phyloP scores from a whole-genome alignment of 2,888 invertebrate species.

The Lasius fuliginosus region DNA sequence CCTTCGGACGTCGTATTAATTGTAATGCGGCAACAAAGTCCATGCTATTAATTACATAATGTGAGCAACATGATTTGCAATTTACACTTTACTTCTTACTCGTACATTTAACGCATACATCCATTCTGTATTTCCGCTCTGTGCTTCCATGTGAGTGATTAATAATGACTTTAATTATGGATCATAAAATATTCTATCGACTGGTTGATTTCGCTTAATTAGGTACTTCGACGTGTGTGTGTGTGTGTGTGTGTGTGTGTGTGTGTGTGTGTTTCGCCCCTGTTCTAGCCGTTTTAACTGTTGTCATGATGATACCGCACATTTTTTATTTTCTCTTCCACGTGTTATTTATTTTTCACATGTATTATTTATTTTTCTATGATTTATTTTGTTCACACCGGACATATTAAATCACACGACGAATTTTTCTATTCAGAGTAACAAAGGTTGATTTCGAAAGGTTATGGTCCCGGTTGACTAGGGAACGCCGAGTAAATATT shows the following conservation, averaged over 20 bases:
- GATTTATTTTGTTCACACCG: not conserved
- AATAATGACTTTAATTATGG: slow-evolving; percentile 55
- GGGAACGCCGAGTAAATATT: slow-evolving; percentile 80
- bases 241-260: not conserved
- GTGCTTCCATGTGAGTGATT: slow-evolving; percentile 42
- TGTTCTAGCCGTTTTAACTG: not conserved
- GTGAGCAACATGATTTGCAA: slow-evolving; percentile 15
- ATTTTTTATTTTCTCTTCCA: not conserved
- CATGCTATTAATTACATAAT: slow-evolving; percentile 19
- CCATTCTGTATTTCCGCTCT: slow-evolving; percentile 13
- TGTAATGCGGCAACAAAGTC: not conserved
- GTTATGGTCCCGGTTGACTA: slow-evolving; percentile 11
- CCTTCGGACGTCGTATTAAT: not conserved
- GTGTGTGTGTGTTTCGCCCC: not conserved
- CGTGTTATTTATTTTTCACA: not conserved
- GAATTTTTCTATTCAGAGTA: slow-evolving; percentile 10
- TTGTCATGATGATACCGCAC: not conserved
- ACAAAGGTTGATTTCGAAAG: slow-evolving; percentile 36
- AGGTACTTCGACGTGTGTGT: not conserved
- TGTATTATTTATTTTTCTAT: not conserved
- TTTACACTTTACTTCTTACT: not conserved
- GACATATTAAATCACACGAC: slow-evolving; percentile 58
- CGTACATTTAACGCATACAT: not conserved
- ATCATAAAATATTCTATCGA: slow-evolving; percentile 46
- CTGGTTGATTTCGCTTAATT: slow-evolving; percentile 25